Conservation (phyloP, 2,888 invertebrate genomes). For the Pollenia angustigena region DNA sequence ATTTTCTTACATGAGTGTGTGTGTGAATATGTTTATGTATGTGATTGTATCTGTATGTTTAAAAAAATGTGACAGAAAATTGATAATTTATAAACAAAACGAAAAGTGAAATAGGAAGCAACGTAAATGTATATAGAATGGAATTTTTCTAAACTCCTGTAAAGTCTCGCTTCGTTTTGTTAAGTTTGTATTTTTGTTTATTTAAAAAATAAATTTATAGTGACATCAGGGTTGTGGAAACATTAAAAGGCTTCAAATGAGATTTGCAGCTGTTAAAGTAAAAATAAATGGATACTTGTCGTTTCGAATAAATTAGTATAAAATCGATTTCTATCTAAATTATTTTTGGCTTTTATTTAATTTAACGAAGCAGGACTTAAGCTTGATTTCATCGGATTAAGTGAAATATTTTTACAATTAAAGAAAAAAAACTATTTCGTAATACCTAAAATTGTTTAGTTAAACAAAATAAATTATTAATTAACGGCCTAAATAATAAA, state of each 20-base stretch:
- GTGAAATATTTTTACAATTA: too few relatives aligned
- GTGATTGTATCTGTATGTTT: too few relatives aligned
- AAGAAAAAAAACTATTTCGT: too few relatives aligned
- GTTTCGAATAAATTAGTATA: slow-evolving; percentile 31
- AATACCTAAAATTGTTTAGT: too few relatives aligned
- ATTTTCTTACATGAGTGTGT: slow-evolving; percentile 57
- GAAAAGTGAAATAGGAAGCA: slow-evolving; percentile 56
- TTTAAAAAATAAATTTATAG: slow-evolving; percentile 44
- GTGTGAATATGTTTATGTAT: slow-evolving; percentile 68
- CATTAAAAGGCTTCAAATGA: slow-evolving; percentile 20
- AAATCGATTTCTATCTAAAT: slow-evolving; percentile 5
- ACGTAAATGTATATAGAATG: not conserved
- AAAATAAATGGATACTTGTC: slow-evolving; percentile 74
- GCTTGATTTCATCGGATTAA: too few relatives aligned
- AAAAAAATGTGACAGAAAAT: slow-evolving; percentile 71
- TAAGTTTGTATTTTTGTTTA: slow-evolving; percentile 2
- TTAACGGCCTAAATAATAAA: too few relatives aligned
- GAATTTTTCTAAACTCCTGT: slow-evolving; percentile 36
- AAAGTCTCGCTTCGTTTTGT: slow-evolving; percentile 41
- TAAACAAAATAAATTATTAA: too few relatives aligned
- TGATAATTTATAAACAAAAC: slow-evolving; percentile 82
- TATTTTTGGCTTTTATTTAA: not conserved
- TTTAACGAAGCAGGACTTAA: too few relatives aligned
- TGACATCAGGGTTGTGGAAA: slow-evolving; percentile 23
- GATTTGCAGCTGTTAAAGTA: not conserved